Evolutionary conservation across 2,113 vertebrate species (phyloP).

Genomic region (Prunella himalayana): DNA sequence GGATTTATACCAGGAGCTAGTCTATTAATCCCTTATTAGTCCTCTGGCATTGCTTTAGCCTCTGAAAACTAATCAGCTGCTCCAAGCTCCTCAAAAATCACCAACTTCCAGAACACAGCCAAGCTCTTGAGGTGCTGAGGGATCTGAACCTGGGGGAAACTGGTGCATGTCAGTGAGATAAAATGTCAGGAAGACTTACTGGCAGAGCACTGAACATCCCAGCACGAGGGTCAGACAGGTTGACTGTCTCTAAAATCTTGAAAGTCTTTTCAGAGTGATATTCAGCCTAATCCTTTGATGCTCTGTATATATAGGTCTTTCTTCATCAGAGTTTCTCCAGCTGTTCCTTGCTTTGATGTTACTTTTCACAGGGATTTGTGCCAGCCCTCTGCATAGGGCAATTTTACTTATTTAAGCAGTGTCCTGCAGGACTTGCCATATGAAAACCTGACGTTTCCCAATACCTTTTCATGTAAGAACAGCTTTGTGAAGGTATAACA

Average conservation of each 20-base stretch:
- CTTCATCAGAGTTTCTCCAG: not conserved
- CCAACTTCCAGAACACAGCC: not conserved
- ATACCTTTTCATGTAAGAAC: not conserved
- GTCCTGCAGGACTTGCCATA: not conserved
- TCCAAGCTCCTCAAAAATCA: not conserved
- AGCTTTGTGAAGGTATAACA: not conserved
- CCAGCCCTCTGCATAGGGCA: constrained; percentile 20
- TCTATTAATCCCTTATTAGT: constrained; percentile 53
- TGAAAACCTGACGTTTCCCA: not conserved
- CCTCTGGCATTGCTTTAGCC: not conserved
- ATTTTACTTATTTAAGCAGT: not conserved
- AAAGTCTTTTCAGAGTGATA: constrained; percentile 40
- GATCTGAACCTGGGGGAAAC: not conserved
- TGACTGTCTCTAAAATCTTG: constrained; percentile 49
- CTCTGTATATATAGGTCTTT: not conserved
- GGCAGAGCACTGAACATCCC: constrained; percentile 31
- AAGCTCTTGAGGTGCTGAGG: not conserved
- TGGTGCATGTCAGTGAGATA: not conserved
- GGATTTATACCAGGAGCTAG: constrained; percentile 30
- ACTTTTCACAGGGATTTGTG: not conserved
- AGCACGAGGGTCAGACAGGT: constrained; percentile 27
- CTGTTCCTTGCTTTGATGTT: constrained; percentile 11
- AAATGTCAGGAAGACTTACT: constrained; percentile 22
- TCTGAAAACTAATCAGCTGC: constrained; percentile 11
- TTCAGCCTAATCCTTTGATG: constrained; percentile 46